Evolutionary conservation across 2,888 invertebrate genomes (phyloP), one percentile per base, ranked within the genome.

Genomic region (Gortyna flavago): DNA sequence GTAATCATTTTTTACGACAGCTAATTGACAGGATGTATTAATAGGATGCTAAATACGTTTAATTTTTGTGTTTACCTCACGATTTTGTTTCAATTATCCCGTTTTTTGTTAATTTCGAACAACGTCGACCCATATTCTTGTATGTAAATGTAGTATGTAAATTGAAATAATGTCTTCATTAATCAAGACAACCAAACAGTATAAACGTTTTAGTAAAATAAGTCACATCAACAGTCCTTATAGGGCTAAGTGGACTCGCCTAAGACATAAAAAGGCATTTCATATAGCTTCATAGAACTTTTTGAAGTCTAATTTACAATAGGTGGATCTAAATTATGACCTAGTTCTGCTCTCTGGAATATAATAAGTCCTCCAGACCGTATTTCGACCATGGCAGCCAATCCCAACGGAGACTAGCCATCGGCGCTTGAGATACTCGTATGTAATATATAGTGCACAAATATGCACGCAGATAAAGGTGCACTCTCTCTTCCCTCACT

Each of bases 1-100:
- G 80, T 85, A 88, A 86, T 85, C 80, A 87, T 84, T 81, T 86
- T 83, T 71, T 68, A 68, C 54, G 76, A 77, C 72, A 75, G 16
- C 44, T 65, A 73, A 77, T 79, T 72, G 77, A 80, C 79, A 71
- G 75, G 75, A 85, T 79, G 75, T 77, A 72, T 65, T 75, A 81
- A 75, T 65, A 65, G 61, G 64, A 75, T 66, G 41, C 29, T 41
- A 78, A 76, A 66, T 72, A 38, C 32, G 48, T 79, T 57, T 25
- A 75, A 72, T 41, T 72, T 54, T 71, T 51, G 68, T 72, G 41
- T 32, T 67, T 64, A 64, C n/a, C 59, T 72, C 64, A 73, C 79
- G 69, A 70, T 72, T 75, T 75, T 72, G 65, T 54, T 65, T 69
- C 57, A 32, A 78, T 66, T 72, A 70, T 6, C 1, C 2, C 0